A percentile compares a stretch with the other conserved stretches of the same genome.
These are phyloP conservation scores for Telmatherina bonti DNA, from an alignment of 2,797 vertebrate genomes.

Conservation along the genomic window DNA sequence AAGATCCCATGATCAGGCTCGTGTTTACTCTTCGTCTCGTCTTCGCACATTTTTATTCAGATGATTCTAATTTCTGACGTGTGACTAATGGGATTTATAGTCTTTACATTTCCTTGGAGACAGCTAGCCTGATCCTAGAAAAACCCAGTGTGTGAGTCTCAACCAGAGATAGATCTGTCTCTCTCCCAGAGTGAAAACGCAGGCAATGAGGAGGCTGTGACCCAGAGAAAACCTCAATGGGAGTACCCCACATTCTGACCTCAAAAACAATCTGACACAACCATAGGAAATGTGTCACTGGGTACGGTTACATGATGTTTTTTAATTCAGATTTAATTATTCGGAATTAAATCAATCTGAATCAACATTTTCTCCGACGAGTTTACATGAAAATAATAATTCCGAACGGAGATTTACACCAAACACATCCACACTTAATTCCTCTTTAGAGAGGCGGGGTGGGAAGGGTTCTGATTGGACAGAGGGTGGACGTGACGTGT, in stretches of 20 bases:
- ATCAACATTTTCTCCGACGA: too few species aligned
- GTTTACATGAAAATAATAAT: too few species aligned
- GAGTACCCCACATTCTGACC: constrained; percentile 66
- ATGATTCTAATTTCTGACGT: constrained; percentile 60
- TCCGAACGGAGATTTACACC: too few species aligned
- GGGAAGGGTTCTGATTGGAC: too few species aligned
- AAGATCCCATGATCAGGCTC: constrained; percentile 26
- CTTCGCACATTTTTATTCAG: constrained; percentile 54
- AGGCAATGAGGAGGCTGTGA: constrained; percentile 42
- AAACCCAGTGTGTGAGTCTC: constrained; percentile 36
- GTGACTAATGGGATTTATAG: constrained; percentile 69
- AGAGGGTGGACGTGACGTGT: too few species aligned
- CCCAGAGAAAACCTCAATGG: constrained; percentile 61
- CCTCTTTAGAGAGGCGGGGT: too few species aligned
- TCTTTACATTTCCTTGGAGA: constrained; percentile 59
- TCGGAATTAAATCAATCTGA: too few species aligned
- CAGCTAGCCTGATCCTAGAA: constrained; percentile 53
- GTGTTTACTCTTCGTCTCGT: constrained; percentile 37
- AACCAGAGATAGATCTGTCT: constrained; percentile 60
- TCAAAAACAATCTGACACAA: constrained; percentile 52
- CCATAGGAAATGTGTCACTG: constrained; percentile 40
- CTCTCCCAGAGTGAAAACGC: constrained; percentile 43
- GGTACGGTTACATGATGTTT: too few species aligned
- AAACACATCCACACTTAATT: too few species aligned
- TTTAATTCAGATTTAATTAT: too few species aligned